phyloP scores from a whole-genome alignment of 1,140 invertebrate genomes.

The Drosophila punjabiensis region DNA sequence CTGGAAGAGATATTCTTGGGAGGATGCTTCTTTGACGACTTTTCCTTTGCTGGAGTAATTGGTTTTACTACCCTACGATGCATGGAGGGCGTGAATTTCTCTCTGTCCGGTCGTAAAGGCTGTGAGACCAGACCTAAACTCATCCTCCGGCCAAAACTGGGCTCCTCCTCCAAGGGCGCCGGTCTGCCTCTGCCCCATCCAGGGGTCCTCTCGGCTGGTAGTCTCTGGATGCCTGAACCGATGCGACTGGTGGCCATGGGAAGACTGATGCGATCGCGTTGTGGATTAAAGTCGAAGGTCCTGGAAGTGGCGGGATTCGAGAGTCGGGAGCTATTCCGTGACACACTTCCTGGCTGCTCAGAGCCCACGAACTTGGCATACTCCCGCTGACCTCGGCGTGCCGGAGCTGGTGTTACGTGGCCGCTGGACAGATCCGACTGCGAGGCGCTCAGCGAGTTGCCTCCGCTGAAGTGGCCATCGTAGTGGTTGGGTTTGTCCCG shows the following conservation, averaged over 20 bases:
- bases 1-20: slow-evolving; percentile 10
- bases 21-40: slow-evolving; percentile 5
- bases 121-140: slow-evolving; percentile 28
- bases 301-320: slow-evolving; percentile 45
- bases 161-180: slow-evolving; percentile 50
- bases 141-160: slow-evolving; percentile 29
- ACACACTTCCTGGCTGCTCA: slow-evolving; percentile 70
- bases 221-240: slow-evolving; percentile 47
- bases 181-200: slow-evolving; percentile 56
- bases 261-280: slow-evolving; percentile 66
- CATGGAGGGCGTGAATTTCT: slow-evolving; percentile 22
- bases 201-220: slow-evolving; percentile 35
- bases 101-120: slow-evolving; percentile 16
- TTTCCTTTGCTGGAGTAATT: slow-evolving; percentile 8
- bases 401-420: slow-evolving; percentile 58
- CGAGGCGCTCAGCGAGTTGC: slow-evolving; percentile 64
- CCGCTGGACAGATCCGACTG: slow-evolving; percentile 74
- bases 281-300: slow-evolving; percentile 76
- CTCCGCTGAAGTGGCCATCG: slow-evolving; percentile 71
- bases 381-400: slow-evolving; percentile 64
- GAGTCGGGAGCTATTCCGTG: slow-evolving; percentile 59
- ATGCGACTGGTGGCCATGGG: slow-evolving; percentile 51
- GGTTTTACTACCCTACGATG: slow-evolving; percentile 11
- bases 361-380: slow-evolving; percentile 68
- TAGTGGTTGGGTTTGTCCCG: slow-evolving; percentile 63